Evolutionary conservation across 2,113 vertebrate species (phyloP).

Genomic region (Ophthalmolycus amberensis): DNA sequence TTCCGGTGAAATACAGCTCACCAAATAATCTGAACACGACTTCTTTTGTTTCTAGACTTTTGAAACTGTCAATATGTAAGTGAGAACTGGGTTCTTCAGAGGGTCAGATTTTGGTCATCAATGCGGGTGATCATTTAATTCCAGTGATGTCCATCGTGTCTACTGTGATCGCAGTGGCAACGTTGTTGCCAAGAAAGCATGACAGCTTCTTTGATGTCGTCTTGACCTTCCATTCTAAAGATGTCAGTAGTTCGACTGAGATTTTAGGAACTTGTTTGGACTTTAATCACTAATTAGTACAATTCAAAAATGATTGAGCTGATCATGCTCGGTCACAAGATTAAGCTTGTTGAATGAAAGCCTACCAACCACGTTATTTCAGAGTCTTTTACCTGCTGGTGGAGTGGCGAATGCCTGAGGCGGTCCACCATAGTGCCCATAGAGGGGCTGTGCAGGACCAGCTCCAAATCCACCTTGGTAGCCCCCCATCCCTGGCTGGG

Average conservation of each 20-base stretch:
- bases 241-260: neutral
- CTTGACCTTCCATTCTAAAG: neutral
- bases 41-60: too few species aligned
- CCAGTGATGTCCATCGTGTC: neutral
- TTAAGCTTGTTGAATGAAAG: constrained; percentile 20
- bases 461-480: constrained; percentile 86
- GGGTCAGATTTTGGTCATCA: neutral
- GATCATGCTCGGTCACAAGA: constrained; percentile 10
- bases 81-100: neutral
- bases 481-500: constrained; percentile 90
- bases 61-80: neutral
- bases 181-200: too few species aligned
- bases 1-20: neutral
- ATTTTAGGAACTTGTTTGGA: neutral
- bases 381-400: constrained; percentile 83
- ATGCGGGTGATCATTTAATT: neutral
- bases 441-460: constrained; percentile 82
- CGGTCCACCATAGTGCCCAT: constrained; percentile 87
- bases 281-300: neutral
- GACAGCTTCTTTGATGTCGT: neutral
- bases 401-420: constrained; percentile 78
- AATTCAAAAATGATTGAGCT: neutral
- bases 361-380: neutral
- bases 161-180: neutral
- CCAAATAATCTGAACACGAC: neutral